phyloP scores from a whole-genome alignment of 2,113 vertebrate genomes.

The Macroglossus sobrinus region DNA sequence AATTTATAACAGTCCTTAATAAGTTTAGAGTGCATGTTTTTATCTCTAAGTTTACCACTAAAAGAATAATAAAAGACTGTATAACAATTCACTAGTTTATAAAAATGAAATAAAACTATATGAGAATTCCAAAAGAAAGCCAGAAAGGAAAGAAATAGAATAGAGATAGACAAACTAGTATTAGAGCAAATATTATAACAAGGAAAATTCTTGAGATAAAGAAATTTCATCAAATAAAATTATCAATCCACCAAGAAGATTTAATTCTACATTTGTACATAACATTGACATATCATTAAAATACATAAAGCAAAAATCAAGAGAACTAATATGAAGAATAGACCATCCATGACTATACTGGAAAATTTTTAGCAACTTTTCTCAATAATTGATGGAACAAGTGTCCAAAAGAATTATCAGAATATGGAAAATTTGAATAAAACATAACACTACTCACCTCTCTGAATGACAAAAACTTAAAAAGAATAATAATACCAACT shows the following conservation, averaged over 20 bases:
- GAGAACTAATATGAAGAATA: neutral
- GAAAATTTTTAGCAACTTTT: neutral
- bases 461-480: no score
- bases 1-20: neutral
- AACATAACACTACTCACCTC: no score
- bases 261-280: neutral
- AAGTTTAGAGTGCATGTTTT: neutral
- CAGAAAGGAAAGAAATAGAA: neutral
- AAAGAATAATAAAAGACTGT: neutral
- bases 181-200: neutral
- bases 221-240: neutral
- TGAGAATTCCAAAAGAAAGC: neutral
- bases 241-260: neutral
- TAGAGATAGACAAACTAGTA: neutral
- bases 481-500: no score
- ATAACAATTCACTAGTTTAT: neutral
- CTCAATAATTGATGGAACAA: neutral
- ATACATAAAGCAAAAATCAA: neutral
- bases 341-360: neutral
- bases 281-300: neutral
- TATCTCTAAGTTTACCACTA: neutral
- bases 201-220: neutral
- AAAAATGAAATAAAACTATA: neutral
- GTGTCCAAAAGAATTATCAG: neutral
- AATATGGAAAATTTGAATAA: neutral